Percentiles rank a stretch among this genome's conserved stretches.
These are phyloP conservation scores for Polyploca ridens DNA, from an alignment of 2,888 invertebrate genomes.

Conservation along the genomic window DNA sequence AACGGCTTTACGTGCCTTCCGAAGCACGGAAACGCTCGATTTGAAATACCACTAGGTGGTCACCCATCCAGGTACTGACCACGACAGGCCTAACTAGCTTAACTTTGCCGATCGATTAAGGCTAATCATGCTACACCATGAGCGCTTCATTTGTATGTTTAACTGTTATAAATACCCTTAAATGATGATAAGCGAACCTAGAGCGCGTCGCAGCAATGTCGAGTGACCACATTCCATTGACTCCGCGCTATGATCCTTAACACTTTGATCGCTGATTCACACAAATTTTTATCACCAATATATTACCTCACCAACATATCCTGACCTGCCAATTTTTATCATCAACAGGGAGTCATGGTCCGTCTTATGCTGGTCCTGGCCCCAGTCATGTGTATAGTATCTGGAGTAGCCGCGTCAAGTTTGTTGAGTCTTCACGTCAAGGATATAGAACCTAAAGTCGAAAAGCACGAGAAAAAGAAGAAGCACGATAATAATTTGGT, in stretches of 20 bases:
- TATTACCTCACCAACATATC: slow-evolving; percentile 16
- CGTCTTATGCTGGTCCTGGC: slow-evolving; percentile 99
- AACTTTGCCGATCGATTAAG: too few relatives aligned
- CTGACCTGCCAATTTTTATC: slow-evolving; percentile 22
- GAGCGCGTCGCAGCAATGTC: slow-evolving; percentile 71
- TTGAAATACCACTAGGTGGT: too few relatives aligned
- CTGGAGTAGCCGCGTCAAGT: slow-evolving; percentile 97
- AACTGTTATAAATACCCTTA: not conserved
- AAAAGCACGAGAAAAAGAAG: slow-evolving; percentile 87
- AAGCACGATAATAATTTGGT: slow-evolving; percentile 90
- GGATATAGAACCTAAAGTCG: slow-evolving; percentile 88
- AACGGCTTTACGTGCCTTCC: too few relatives aligned
- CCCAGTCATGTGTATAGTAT: slow-evolving; percentile 98
- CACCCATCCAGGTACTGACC: too few relatives aligned
- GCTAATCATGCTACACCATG: too few relatives aligned
- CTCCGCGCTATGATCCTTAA: slow-evolving; percentile 79
- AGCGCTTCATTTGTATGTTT: not conserved
- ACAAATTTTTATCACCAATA: not conserved
- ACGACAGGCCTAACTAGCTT: too few relatives aligned
- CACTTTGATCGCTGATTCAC: slow-evolving; percentile 87
- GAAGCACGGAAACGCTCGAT: too few relatives aligned
- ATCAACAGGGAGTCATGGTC: slow-evolving; percentile 96
- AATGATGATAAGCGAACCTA: slow-evolving; percentile 71
- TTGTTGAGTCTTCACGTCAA: slow-evolving; percentile 94
- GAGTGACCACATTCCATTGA: slow-evolving; percentile 59